phyloP scores from a whole-genome alignment of 2,888 invertebrate genomes.

The Maniola hyperantus region DNA sequence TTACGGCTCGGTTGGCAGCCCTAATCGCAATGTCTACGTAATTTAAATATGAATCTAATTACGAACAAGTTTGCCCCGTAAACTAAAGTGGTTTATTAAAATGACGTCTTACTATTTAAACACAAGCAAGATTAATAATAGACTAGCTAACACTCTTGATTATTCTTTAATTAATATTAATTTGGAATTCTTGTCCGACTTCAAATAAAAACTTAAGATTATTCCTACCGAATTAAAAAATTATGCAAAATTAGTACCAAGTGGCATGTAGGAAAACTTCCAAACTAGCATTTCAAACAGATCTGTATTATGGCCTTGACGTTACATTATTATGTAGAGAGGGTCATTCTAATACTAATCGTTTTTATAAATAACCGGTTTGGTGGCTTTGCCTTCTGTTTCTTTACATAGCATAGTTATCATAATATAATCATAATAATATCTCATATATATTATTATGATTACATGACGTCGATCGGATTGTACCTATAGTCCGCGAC shows the following conservation, averaged over 20 bases:
- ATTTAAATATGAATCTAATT: conserved; percentile 50
- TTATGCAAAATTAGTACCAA: conserved; percentile 13
- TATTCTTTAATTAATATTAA: conserved; percentile 10
- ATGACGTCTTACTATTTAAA: conserved; percentile 8
- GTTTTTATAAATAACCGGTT: conserved; percentile 76
- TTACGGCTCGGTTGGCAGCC: conserved; percentile 8
- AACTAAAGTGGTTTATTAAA: conserved; percentile 50
- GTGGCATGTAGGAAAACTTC: conserved; percentile 16
- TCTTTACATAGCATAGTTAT: conserved; percentile 53
- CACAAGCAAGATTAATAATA: conserved; percentile 1
- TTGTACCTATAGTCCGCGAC: not conserved
- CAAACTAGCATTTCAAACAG: conserved; percentile 19
- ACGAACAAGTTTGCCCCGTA: conserved; percentile 58
- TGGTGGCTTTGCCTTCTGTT: conserved; percentile 63
- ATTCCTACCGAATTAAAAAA: not conserved
- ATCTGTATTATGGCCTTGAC: conserved; percentile 57
- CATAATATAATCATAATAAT: conserved; percentile 36
- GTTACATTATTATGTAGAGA: conserved; percentile 45
- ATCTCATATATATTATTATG: not conserved
- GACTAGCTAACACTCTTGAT: conserved; percentile 4
- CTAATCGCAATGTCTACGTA: conserved; percentile 33
- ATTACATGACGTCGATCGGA: conserved; percentile 5
- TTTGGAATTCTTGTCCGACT: conserved; percentile 7
- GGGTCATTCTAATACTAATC: conserved; percentile 75
- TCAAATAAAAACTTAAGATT: conserved; percentile 11